Percentiles rank a stretch among this genome's conserved stretches.
Evolutionary conservation across 2,797 vertebrate species (phyloP).

Genomic region (Tachyglossus aculeatus): DNA sequence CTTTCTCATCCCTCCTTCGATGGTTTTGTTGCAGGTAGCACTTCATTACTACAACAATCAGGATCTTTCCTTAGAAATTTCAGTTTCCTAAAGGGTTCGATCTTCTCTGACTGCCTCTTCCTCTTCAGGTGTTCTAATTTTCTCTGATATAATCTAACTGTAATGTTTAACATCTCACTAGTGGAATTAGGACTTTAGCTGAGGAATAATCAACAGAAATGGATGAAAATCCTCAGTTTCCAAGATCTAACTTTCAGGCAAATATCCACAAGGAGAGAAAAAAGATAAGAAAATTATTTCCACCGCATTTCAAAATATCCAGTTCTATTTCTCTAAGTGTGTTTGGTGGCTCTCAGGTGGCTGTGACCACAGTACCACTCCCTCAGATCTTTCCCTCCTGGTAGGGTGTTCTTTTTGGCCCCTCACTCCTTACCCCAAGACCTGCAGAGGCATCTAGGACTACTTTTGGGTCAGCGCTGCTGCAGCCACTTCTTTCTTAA

Average conservation of each 20-base stretch:
- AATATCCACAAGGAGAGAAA: conserved; percentile 68
- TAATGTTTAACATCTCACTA: background rate
- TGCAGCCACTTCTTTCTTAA: too few species aligned
- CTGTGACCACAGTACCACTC: too few species aligned
- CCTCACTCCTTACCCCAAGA: too few species aligned
- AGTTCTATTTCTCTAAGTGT: too few species aligned
- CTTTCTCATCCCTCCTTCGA: background rate
- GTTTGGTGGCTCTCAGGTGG: too few species aligned
- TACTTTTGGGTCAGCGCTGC: too few species aligned
- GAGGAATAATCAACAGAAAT: conserved; percentile 59
- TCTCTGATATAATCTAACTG: background rate
- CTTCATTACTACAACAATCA: conserved; percentile 1
- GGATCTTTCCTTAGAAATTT: background rate
- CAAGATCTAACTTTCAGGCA: conserved; percentile 69
- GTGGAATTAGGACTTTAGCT: conserved; percentile 66
- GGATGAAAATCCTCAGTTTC: conserved; percentile 65
- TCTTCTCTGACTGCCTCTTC: background rate
- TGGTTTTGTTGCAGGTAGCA: background rate
- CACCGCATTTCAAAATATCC: too few species aligned
- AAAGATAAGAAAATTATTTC: too few species aligned
- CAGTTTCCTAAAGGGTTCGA: background rate
- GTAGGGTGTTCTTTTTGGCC: too few species aligned
- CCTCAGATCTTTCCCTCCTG: too few species aligned
- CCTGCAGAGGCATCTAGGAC: too few species aligned
- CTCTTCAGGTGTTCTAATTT: background rate